phyloP scores from a whole-genome alignment of 2,797 vertebrate genomes.

The Cyclura pinguis region DNA sequence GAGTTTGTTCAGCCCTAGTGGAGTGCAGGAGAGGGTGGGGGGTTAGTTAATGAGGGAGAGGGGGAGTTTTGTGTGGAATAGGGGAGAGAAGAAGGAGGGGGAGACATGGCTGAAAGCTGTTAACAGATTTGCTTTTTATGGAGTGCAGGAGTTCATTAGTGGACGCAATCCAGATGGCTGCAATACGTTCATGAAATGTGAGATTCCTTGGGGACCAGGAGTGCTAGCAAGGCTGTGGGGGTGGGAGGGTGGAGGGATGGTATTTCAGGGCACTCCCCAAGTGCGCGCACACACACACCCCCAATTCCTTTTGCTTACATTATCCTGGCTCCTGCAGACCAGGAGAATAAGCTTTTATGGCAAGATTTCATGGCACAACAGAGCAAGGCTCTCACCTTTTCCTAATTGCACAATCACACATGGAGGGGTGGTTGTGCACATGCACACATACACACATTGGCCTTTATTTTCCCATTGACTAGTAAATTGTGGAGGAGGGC shows the following conservation, averaged over 20 bases:
- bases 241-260: constrained; percentile 65
- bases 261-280: constrained; percentile 70
- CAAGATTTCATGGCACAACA: neutral
- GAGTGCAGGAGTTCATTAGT: constrained; percentile 80
- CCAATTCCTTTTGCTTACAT: constrained; percentile 43
- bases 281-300: constrained; percentile 60
- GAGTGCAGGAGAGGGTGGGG: constrained; percentile 28
- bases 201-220: constrained; percentile 70
- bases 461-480: neutral
- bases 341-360: constrained; percentile 26
- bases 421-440: neutral
- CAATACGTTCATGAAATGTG: constrained; percentile 78
- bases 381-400: constrained; percentile 26
- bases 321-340: neutral
- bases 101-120: constrained; percentile 71
- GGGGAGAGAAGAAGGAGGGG: constrained; percentile 48
- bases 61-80: constrained; percentile 42
- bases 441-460: neutral
- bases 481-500: neutral
- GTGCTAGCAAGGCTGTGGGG: constrained; percentile 39
- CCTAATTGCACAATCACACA: neutral
- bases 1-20: constrained; percentile 28
- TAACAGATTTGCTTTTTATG: constrained; percentile 80
- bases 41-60: constrained; percentile 55
- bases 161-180: constrained; percentile 80